Conservation (phyloP, 2,888 invertebrate species). For the Myopa tessellatipennis region DNA sequence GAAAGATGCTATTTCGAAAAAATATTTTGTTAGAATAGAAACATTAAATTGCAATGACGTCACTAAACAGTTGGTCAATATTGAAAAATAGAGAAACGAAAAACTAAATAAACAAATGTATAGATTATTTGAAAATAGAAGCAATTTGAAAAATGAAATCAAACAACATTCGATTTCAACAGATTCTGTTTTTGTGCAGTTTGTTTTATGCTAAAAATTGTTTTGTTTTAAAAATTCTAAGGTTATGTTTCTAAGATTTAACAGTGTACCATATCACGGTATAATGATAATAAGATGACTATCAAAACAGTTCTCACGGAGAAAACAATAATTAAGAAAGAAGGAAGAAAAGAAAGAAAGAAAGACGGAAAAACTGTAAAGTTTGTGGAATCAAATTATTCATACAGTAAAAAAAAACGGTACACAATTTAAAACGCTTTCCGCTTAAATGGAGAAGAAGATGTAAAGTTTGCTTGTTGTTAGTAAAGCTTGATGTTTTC, state of each 20-base stretch:
- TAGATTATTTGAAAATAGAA: too few species aligned
- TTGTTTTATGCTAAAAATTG: too few species aligned
- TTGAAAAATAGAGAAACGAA: too few species aligned
- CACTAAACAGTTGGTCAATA: too few species aligned
- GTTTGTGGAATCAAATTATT: neutral
- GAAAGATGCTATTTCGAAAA: too few species aligned
- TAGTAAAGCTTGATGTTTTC: neutral
- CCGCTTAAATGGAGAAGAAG: neutral
- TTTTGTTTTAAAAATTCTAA: too few species aligned
- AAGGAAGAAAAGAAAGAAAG: neutral
- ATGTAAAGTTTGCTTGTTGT: neutral
- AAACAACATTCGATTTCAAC: too few species aligned
- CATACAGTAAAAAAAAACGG: neutral
- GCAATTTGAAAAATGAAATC: too few species aligned
- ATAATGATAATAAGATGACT: neutral
- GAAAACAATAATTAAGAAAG: neutral
- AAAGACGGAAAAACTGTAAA: neutral
- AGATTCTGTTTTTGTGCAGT: too few species aligned
- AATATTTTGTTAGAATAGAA: too few species aligned
- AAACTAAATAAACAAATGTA: too few species aligned
- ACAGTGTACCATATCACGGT: neutral
- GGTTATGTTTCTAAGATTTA: neutral
- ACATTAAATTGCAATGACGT: too few species aligned
- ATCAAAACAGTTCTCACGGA: constrained; percentile 12
- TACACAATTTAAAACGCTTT: neutral